Conservation (phyloP, 2,888 invertebrate genomes). For the Choreutis nemorana region DNA sequence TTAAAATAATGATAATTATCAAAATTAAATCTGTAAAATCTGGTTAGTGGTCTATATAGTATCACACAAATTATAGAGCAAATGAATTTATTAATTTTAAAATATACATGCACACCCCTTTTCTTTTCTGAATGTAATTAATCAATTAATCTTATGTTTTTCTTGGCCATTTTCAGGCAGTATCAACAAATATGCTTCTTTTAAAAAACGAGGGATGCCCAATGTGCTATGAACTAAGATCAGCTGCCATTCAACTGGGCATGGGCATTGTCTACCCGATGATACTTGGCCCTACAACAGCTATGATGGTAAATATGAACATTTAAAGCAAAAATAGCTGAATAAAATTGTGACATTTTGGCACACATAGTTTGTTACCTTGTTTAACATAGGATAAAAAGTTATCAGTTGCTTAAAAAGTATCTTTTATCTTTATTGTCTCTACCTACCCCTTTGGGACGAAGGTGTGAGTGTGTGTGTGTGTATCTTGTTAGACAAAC, state of each 20-base stretch:
- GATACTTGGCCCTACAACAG: constrained; percentile 65
- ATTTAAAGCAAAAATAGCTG: too few species aligned
- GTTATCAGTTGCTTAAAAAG: too few species aligned
- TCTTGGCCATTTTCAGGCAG: constrained; percentile 30
- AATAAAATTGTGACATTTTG: too few species aligned
- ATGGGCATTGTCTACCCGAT: constrained; percentile 69
- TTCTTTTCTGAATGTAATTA: constrained; percentile 1
- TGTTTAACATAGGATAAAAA: too few species aligned
- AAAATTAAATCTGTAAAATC: too few species aligned
- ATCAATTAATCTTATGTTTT: constrained; percentile 5
- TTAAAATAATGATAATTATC: background rate
- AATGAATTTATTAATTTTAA: background rate
- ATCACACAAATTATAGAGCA: background rate
- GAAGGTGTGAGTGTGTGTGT: too few species aligned
- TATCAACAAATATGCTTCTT: constrained; percentile 66
- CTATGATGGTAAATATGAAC: constrained; percentile 61
- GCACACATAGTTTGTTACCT: too few species aligned
- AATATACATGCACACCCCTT: background rate
- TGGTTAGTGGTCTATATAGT: too few species aligned
- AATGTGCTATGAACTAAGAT: constrained; percentile 70
- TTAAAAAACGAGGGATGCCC: constrained; percentile 66
- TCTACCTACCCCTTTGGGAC: too few species aligned
- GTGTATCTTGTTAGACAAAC: too few species aligned
- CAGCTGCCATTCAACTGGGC: constrained; percentile 60
- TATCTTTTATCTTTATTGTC: too few species aligned